Evolutionary conservation across 2,113 vertebrate genomes (phyloP).

Genomic region (Rhinopomastus cyanomelas): DNA sequence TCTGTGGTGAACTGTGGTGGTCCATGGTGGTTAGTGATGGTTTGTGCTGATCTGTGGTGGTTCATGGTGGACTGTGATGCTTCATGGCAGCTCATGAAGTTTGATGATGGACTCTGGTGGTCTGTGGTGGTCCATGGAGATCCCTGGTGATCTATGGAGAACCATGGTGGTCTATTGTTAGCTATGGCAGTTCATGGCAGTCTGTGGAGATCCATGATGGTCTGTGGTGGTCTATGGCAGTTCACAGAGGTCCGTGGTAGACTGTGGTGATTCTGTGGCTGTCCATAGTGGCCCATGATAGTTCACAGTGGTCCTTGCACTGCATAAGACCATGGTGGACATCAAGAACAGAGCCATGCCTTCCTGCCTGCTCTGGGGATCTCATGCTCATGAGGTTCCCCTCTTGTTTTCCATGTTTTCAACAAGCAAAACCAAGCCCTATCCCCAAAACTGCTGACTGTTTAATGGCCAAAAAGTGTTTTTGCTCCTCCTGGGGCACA

Average conservation of each 20-base stretch:
- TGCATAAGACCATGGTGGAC: neutral
- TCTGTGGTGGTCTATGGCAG: neutral
- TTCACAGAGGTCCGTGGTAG: too few species aligned
- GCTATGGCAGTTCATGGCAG: too few species aligned
- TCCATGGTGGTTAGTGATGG: neutral
- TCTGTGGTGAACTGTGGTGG: too few species aligned
- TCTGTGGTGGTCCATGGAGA: too few species aligned
- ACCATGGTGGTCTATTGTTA: neutral
- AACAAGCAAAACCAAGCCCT: neutral
- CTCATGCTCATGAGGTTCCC: neutral
- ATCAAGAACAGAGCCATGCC: neutral
- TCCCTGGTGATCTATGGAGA: neutral
- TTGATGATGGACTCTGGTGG: neutral
- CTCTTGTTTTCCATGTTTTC: neutral
- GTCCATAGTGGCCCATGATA: neutral
- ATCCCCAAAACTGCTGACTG: neutral
- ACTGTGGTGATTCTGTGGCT: neutral
- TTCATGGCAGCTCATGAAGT: neutral
- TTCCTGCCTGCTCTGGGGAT: accelerated
- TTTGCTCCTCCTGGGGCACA: neutral
- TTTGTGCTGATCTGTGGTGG: neutral
- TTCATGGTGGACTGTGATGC: neutral
- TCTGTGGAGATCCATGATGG: neutral
- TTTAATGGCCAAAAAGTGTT: neutral
- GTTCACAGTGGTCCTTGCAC: neutral